phyloP scores from a whole-genome alignment of 2,113 vertebrate species.

The Tragelaphus imberbis region DNA sequence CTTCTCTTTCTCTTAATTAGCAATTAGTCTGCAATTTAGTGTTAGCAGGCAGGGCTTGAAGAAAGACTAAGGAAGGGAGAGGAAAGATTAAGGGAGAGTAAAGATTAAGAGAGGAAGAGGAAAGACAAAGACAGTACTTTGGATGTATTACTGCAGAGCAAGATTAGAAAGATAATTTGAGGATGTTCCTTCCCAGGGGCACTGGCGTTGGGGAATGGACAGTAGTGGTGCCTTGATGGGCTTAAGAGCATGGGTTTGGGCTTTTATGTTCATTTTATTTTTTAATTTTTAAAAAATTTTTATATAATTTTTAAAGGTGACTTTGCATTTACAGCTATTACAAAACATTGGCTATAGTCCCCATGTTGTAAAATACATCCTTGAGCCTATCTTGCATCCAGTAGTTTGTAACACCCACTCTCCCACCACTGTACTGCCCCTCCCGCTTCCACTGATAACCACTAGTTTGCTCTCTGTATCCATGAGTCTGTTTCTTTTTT shows the following conservation, averaged over 20 bases:
- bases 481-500: background rate
- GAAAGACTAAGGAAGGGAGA: background rate
- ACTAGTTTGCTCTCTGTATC: background rate
- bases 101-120: background rate
- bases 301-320: background rate
- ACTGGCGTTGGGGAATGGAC: background rate
- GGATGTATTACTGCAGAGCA: background rate
- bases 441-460: background rate
- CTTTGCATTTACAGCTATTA: background rate
- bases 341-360: background rate
- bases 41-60: background rate
- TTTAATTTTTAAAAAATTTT: background rate
- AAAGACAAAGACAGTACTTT: background rate
- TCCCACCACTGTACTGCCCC: background rate
- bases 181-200: background rate
- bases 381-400: background rate
- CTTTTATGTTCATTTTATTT: background rate
- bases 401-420: background rate
- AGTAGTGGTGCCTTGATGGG: background rate
- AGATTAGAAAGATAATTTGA: background rate
- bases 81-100: background rate
- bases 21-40: background rate
- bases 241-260: background rate
- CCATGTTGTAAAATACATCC: background rate
- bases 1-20: slow-evolving; percentile 18